A percentile compares a stretch with the other conserved stretches of the same genome.
These are phyloP conservation scores for Microvelia longipes DNA, from an alignment of 1,140 invertebrate genomes.

Conservation along the genomic window DNA sequence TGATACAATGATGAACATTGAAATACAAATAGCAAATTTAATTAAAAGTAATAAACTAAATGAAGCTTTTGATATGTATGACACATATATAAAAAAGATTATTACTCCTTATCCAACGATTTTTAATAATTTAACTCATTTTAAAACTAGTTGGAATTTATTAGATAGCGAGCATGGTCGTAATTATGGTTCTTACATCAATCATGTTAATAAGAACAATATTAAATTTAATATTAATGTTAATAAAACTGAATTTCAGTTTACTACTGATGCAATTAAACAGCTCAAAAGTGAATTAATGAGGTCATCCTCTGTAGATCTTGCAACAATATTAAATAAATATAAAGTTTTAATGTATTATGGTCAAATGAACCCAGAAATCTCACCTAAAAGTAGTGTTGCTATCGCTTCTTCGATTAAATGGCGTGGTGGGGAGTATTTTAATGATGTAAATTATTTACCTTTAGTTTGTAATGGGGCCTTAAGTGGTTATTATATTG, in stretches of 20 bases:
- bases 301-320: neutral
- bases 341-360: neutral
- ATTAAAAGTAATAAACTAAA: neutral
- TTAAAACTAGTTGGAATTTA: neutral
- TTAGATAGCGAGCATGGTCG: neutral
- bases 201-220: neutral
- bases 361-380: neutral
- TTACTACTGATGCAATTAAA: neutral
- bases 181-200: neutral
- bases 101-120: neutral
- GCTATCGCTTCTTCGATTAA: neutral
- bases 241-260: too few species aligned
- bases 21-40: neutral
- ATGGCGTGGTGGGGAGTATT: neutral
- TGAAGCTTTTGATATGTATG: neutral
- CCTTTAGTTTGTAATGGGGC: neutral
- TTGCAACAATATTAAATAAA: neutral
- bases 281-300: neutral
- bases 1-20: neutral
- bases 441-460: neutral
- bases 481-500: neutral
- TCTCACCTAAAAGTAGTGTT: neutral
- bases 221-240: neutral
- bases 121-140: neutral
- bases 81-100: neutral